A percentile compares a stretch with the other conserved stretches of the same genome.
These are phyloP conservation scores for Cryptophagus acutangulus DNA, from an alignment of 2,888 invertebrate genomes.

Conservation along the genomic window DNA sequence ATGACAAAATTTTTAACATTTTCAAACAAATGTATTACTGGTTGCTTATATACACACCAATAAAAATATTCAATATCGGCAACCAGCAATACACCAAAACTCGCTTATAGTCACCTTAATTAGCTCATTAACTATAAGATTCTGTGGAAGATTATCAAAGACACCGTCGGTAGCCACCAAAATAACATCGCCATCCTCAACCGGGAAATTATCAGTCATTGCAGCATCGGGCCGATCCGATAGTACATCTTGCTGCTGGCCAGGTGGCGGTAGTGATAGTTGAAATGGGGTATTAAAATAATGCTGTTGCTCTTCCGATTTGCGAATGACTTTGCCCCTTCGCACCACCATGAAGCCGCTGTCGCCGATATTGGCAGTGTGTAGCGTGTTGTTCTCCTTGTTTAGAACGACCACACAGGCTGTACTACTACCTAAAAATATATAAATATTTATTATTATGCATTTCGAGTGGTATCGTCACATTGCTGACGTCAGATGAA, in stretches of 20 bases:
- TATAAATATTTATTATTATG: conserved; percentile 1
- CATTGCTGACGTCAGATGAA: too few species aligned
- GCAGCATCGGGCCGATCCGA: conserved; percentile 93
- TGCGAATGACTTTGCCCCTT: conserved; percentile 79
- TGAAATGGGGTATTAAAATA: conserved; percentile 99
- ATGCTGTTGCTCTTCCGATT: conserved; percentile 95
- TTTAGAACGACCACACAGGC: conserved; percentile 94
- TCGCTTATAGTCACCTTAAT: conserved; percentile 54
- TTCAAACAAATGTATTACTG: too few species aligned
- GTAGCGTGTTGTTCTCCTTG: conserved; percentile 81
- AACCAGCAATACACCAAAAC: conserved; percentile 1
- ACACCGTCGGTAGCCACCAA: conserved; percentile 96
- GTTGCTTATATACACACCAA: too few species aligned
- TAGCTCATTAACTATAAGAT: conserved; percentile 82
- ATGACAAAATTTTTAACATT: too few species aligned
- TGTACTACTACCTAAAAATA: conserved; percentile 82
- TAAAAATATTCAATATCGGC: too few species aligned
- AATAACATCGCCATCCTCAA: conserved; percentile 90
- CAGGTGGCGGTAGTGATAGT: conserved; percentile 88
- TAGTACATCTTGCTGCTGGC: conserved; percentile 78
- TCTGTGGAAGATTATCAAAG: conserved; percentile 95
- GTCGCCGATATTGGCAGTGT: conserved; percentile 98
- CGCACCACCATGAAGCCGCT: conserved; percentile 94
- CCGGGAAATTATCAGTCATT: conserved; percentile 79
- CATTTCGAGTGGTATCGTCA: too few species aligned